phyloP scores from a whole-genome alignment of 2,113 vertebrate species.

The Coryphaenoides rupestris region DNA sequence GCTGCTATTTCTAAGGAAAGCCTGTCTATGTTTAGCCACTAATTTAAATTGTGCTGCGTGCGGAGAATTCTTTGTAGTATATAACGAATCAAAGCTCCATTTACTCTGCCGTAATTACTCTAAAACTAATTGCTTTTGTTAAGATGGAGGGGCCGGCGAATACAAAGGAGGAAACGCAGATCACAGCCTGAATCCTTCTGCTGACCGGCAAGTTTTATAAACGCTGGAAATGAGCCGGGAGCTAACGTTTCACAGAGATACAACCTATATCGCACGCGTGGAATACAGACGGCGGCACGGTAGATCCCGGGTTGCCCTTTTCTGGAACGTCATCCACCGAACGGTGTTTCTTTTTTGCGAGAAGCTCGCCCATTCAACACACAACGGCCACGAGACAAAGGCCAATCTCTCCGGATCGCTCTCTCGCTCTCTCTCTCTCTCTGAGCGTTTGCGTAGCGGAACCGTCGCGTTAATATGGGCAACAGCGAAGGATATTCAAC shows the following conservation, averaged over 20 bases:
- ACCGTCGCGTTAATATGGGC: too few relatives aligned
- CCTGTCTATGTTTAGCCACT: slow-evolving; percentile 10
- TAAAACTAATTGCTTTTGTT: slow-evolving; percentile 4
- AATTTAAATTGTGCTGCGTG: slow-evolving; percentile 23
- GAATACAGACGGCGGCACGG: background rate
- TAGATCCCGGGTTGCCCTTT: background rate
- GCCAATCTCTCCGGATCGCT: background rate
- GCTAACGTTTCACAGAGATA: slow-evolving; percentile 9
- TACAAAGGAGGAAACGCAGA: slow-evolving; percentile 17
- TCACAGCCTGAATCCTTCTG: slow-evolving; percentile 4
- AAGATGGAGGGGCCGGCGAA: slow-evolving; percentile 21
- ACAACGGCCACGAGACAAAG: background rate
- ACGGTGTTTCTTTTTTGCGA: slow-evolving; percentile 2
- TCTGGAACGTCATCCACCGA: background rate
- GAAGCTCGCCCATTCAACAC: slow-evolving; percentile 9
- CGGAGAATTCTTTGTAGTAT: slow-evolving; percentile 14
- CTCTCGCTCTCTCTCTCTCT: too few relatives aligned
- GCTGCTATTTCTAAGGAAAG: slow-evolving; percentile 3
- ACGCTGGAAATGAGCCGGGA: slow-evolving; percentile 6
- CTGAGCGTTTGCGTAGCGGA: too few relatives aligned
- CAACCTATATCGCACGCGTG: background rate
- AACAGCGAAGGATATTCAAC: too few relatives aligned
- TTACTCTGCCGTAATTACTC: slow-evolving; percentile 10
- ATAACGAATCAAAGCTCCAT: slow-evolving; percentile 19
- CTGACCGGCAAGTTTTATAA: slow-evolving; percentile 10